A percentile compares a stretch with the other conserved stretches of the same genome.
Evolutionary conservation across 2,888 invertebrate species (phyloP).

Genomic region (Ormyrus nitidulus): DNA sequence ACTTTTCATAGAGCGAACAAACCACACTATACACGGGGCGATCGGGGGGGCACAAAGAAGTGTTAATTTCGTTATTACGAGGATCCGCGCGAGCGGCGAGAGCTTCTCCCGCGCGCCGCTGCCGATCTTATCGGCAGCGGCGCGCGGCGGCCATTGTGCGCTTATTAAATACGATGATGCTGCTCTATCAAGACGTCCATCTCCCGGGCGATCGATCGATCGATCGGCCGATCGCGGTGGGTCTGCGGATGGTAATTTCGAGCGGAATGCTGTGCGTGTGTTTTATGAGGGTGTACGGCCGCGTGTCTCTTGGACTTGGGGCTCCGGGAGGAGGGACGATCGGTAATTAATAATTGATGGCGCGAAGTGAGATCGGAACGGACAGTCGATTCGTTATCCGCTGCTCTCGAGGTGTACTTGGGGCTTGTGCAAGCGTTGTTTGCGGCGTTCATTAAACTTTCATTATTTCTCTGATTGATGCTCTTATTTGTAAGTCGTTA

Average conservation of each 20-base stretch:
- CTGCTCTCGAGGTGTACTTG: not conserved
- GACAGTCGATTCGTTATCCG: not conserved
- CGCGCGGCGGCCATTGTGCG: slow-evolving; percentile 66
- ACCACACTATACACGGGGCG: not conserved
- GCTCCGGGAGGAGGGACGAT: too few species aligned
- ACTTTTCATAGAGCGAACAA: slow-evolving; percentile 41
- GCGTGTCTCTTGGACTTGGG: too few species aligned
- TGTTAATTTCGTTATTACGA: slow-evolving; percentile 73
- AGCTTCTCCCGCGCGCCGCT: not conserved
- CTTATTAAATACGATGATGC: slow-evolving; percentile 75
- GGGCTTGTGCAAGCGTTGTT: slow-evolving; percentile 46
- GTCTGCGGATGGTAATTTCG: slow-evolving; percentile 41
- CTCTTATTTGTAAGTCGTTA: too few species aligned
- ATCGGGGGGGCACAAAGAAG: slow-evolving; percentile 66
- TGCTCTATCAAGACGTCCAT: slow-evolving; percentile 68
- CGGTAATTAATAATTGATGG: too few species aligned
- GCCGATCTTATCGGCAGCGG: slow-evolving; percentile 36
- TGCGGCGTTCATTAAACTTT: too few species aligned
- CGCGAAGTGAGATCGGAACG: not conserved
- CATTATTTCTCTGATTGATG: too few species aligned
- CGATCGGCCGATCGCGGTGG: slow-evolving; percentile 57
- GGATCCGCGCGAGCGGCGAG: not conserved
- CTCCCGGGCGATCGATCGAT: slow-evolving; percentile 45
- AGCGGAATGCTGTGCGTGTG: too few species aligned
- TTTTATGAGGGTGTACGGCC: not conserved